Evolutionary conservation across 2,888 invertebrate genomes (phyloP).

Genomic region (Erebia ligea): DNA sequence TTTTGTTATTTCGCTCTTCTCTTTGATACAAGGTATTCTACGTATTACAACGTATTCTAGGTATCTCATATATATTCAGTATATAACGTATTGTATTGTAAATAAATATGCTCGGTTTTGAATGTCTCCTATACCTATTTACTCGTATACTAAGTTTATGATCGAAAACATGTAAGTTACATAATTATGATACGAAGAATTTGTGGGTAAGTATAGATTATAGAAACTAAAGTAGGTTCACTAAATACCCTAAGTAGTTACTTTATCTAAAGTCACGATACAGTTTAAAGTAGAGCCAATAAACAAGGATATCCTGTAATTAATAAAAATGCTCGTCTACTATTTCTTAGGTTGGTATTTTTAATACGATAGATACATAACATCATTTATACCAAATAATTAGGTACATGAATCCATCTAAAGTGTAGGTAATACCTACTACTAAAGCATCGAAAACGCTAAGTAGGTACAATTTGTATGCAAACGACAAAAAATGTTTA

Average conservation of each 20-base stretch:
- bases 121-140: too few relatives aligned
- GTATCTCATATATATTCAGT: not conserved
- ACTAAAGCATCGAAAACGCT: not conserved
- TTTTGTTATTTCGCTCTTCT: conserved; percentile 30
- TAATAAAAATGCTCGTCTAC: not conserved
- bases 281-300: not conserved
- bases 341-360: too few relatives aligned
- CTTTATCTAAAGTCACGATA: not conserved
- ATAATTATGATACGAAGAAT: not conserved
- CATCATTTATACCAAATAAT: not conserved
- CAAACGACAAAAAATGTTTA: conserved; percentile 17
- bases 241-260: not conserved
- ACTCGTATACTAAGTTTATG: too few relatives aligned
- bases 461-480: not conserved
- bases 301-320: not conserved
- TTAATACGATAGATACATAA: too few relatives aligned
- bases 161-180: not conserved
- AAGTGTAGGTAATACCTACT: not conserved
- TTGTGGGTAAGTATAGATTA: not conserved
- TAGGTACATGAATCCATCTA: not conserved
- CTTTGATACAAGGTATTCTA: conserved; percentile 15
- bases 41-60: not conserved
- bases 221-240: not conserved
- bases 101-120: too few relatives aligned
- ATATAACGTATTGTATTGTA: not conserved